Conservation (phyloP, 2,113 vertebrate species). For the Arizona elegans region DNA sequence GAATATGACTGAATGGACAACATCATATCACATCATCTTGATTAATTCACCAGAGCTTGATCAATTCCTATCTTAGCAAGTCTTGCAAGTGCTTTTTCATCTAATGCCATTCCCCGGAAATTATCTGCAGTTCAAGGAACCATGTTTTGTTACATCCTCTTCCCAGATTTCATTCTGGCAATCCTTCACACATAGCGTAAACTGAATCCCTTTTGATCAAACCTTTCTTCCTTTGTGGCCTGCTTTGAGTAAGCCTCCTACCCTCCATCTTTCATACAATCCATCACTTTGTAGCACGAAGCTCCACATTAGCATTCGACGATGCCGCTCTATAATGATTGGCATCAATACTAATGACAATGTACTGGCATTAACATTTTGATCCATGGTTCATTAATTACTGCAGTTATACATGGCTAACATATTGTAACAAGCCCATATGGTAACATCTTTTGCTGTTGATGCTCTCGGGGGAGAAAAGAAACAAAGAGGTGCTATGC, state of each 20-base stretch:
- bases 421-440: background rate
- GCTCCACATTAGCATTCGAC: background rate
- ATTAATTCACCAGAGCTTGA: background rate
- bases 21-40: no score
- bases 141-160: background rate
- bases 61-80: background rate
- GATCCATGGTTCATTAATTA: background rate
- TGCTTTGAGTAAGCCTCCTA: background rate
- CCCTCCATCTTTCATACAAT: background rate
- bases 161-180: background rate
- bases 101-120: background rate
- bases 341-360: background rate
- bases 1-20: background rate
- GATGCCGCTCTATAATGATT: background rate
- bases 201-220: background rate
- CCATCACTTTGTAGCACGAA: background rate
- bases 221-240: background rate
- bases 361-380: background rate
- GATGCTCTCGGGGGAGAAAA: background rate
- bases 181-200: background rate
- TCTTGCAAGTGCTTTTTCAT: background rate
- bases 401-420: background rate
- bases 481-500: background rate
- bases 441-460: background rate
- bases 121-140: background rate